A percentile compares a stretch with the other conserved stretches of the same genome.
phyloP scores from a whole-genome alignment of 2,113 vertebrate genomes.

The Apaloderma vittatum region DNA sequence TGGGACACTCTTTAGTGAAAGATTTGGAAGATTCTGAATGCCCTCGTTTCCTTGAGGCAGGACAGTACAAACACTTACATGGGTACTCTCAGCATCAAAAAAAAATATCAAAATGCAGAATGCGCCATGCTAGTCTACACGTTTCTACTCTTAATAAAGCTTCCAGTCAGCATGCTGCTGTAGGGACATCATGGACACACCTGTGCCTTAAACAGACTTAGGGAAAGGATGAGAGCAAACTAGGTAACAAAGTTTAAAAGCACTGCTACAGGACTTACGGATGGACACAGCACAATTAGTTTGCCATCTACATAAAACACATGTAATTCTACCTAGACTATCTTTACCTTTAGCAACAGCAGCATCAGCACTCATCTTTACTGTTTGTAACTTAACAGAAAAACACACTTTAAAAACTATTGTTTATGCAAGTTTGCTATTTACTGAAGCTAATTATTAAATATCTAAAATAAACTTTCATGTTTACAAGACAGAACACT shows the following conservation, averaged over 20 bases:
- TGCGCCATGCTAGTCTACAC: not conserved
- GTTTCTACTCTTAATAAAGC: not conserved
- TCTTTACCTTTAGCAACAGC: not conserved
- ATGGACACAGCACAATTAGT: not conserved
- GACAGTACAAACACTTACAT: not conserved
- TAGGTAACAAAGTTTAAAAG: not conserved
- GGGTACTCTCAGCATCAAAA: not conserved
- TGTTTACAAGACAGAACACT: not conserved
- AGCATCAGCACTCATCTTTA: not conserved
- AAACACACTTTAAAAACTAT: not conserved
- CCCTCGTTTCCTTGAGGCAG: not conserved
- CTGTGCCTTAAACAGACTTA: not conserved
- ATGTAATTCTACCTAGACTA: not conserved
- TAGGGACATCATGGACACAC: not conserved
- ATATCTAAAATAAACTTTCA: not conserved
- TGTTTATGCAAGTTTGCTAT: not conserved
- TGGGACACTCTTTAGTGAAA: not conserved
- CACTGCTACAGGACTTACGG: not conserved
- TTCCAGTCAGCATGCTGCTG: not conserved
- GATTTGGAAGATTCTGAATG: not conserved
- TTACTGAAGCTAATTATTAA: not conserved
- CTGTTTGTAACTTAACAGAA: not conserved
- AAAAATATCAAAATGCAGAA: not conserved
- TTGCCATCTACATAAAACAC: not conserved
- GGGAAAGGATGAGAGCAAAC: not conserved